Evolutionary conservation across 2,113 vertebrate species (phyloP).

Genomic region (Vidua macroura): DNA sequence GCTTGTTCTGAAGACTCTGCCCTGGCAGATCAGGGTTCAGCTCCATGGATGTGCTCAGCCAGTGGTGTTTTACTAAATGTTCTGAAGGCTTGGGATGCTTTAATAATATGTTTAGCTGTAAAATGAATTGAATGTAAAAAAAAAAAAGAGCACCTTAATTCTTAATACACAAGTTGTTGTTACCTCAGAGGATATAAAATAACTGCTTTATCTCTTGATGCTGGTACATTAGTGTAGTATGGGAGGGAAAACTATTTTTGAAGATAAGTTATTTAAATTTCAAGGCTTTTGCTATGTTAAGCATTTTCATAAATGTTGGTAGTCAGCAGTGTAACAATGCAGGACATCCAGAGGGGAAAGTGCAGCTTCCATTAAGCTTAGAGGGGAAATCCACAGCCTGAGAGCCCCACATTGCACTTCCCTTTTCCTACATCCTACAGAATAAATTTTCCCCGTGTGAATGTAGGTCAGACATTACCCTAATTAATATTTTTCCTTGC

Average conservation of each 20-base stretch:
- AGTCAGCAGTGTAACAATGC: fast-evolving
- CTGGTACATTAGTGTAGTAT: neutral
- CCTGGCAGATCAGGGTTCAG: neutral
- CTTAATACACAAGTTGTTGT: neutral
- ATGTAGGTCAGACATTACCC: neutral
- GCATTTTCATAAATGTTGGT: neutral
- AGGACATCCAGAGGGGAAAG: neutral
- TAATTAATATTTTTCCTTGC: neutral
- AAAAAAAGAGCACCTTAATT: fast-evolving
- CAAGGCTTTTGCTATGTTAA: neutral
- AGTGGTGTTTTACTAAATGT: neutral
- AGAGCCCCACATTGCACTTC: neutral
- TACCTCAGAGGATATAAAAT: neutral
- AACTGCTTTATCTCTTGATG: neutral
- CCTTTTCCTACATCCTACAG: neutral
- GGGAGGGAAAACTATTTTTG: neutral
- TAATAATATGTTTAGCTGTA: neutral
- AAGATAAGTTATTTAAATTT: neutral
- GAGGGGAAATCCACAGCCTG: neutral
- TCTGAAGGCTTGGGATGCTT: neutral
- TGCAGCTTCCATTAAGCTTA: neutral
- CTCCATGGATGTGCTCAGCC: neutral
- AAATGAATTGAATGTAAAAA: neutral
- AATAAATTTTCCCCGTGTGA: neutral
- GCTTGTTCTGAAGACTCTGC: neutral